These are phyloP conservation scores for Adoxophyes honmai DNA, from an alignment of 1,140 invertebrate genomes.

Conservation along the genomic window DNA sequence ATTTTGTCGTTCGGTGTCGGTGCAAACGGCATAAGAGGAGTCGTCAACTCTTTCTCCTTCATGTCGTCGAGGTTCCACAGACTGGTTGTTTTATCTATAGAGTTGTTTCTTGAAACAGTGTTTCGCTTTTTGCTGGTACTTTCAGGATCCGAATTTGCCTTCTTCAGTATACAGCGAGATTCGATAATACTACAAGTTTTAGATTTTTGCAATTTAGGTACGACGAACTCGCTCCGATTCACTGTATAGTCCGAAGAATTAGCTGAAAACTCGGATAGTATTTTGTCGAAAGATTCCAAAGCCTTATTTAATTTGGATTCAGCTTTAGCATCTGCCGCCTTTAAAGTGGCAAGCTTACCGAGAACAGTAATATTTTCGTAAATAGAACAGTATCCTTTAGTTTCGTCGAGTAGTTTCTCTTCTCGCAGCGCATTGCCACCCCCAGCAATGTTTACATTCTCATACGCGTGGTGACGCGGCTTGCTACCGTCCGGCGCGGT, in stretches of 20 bases:
- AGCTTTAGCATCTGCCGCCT: constrained; percentile 27
- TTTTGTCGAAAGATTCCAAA: constrained; percentile 82
- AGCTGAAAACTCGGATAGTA: constrained; percentile 74
- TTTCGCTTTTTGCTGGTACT: constrained; percentile 44
- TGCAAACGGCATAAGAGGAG: constrained; percentile 58
- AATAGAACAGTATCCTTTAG: constrained; percentile 65
- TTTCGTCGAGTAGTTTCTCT: constrained; percentile 55
- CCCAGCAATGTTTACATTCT: constrained; percentile 67
- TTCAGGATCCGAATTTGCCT: constrained; percentile 62
- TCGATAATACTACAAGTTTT: constrained; percentile 81
- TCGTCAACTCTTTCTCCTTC: constrained; percentile 68
- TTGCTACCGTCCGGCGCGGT: constrained; percentile 37
- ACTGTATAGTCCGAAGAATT: constrained; percentile 41
- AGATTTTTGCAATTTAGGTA: constrained; percentile 78
- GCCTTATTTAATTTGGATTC: constrained; percentile 79
- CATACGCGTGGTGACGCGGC: constrained; percentile 55
- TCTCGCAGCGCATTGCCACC: constrained; percentile 26
- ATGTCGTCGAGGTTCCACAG: constrained; percentile 77
- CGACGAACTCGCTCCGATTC: constrained; percentile 50
- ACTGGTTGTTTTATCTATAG: constrained; percentile 75
- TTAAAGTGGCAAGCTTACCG: constrained; percentile 51
- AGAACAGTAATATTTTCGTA: constrained; percentile 65
- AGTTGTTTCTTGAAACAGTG: constrained; percentile 61
- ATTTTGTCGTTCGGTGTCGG: constrained; percentile 55
- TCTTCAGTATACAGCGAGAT: constrained; percentile 80